Base-by-base conservation (phyloP, 2,888 invertebrate genomes). In the Arctia plantaginis region DNA sequence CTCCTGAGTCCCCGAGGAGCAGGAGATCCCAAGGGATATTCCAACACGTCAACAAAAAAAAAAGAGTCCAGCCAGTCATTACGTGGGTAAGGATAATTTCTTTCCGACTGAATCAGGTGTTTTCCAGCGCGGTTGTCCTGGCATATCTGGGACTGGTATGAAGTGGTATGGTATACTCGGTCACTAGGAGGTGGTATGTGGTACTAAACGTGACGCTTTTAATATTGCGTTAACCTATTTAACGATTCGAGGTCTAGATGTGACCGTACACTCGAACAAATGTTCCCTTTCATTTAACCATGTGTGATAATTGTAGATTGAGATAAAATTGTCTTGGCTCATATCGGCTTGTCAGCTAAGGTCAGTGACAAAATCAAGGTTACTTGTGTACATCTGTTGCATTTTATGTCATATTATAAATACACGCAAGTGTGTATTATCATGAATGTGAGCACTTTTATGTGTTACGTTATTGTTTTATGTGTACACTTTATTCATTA, bases 291-390 rank as follows among this genome's bases (percentile, higher is more conserved):
- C n/a, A 13, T 68, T n/a, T 55, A 68, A 12, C 47, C 12, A 73
- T 75, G 77, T 86, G 77, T 80, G 81, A 87, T 87, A 86, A 88
- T 82, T 81, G 80, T 84, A 82, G 85, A 83, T 78, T 88, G 84
- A 85, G 89, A 90, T 80, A 88, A 93, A 93, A 92, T 92, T 91
- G 88, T 88, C 84, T 93, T 94, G 94, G 94, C 94, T 85, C 80
- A 80, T 84, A 87, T 93, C 93, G 93, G 94, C 84, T 83, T 79
- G 82, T 82, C 84, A 88, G 80, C 82, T 87, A 87, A 93, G 92
- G 92, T 90, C 90, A 88, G 81, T 86, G 84, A 86, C 89, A 85
- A 77, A 85, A 87, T 84, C 78, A 80, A 85, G 80, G 76, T 76
- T 80, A 81, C 72, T 75, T 72, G 70, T 71, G 75, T 55, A 71